Evolutionary conservation across 2,888 invertebrate species (phyloP).

Genomic region (Pristionchus fissidentatus): DNA sequence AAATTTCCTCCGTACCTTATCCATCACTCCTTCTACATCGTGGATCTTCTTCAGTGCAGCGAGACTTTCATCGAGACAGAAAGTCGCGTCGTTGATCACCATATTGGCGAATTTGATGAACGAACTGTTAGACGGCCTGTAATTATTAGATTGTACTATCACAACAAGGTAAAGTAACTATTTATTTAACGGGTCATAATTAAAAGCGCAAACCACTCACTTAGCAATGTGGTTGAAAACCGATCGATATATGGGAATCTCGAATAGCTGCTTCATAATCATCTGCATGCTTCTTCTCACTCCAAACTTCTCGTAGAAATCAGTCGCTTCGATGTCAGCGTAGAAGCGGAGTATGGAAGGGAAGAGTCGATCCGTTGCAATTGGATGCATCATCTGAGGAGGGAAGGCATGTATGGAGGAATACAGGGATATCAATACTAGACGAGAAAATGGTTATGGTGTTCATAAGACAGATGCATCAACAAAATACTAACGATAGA

Average conservation of each 20-base stretch:
- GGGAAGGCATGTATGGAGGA: too few relatives aligned
- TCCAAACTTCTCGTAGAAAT: constrained; percentile 99
- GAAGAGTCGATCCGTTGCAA: constrained; percentile 87
- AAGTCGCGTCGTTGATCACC: constrained; percentile 96
- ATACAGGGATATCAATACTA: too few relatives aligned
- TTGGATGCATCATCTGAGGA: constrained; percentile 77
- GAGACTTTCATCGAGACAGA: constrained; percentile 92
- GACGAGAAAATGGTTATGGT: too few relatives aligned
- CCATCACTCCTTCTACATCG: constrained; percentile 88
- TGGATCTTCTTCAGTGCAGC: constrained; percentile 85
- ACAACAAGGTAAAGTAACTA: not conserved
- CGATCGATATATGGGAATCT: constrained; percentile 87
- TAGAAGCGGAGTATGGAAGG: constrained; percentile 97
- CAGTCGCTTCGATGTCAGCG: constrained; percentile 84
- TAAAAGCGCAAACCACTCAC: constrained; percentile 75
- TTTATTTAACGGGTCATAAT: not conserved
- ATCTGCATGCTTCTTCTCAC: constrained; percentile 95
- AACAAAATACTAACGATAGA: constrained; percentile 81
- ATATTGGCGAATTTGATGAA: constrained; percentile 95
- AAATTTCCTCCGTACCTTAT: constrained; percentile 78
- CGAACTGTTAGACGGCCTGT: constrained; percentile 63
- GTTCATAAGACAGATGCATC: not conserved
- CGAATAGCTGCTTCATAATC: constrained; percentile 92
- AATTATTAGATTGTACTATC: constrained; percentile 11
- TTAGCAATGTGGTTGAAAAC: constrained; percentile 90